phyloP scores from a whole-genome alignment of 2,113 vertebrate genomes.

The Ceyx margarethae region DNA sequence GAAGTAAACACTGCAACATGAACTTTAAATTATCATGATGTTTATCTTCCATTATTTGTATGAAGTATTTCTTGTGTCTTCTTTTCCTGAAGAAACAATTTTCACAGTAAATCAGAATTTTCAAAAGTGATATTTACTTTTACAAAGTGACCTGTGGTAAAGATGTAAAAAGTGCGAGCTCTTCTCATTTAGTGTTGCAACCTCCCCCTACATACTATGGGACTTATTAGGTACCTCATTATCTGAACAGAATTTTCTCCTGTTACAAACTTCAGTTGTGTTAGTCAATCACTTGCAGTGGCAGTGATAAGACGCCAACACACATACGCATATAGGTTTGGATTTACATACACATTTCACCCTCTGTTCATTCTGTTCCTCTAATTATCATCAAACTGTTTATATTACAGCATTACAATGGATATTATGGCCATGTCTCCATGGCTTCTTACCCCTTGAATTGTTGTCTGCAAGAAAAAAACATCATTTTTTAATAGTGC shows the following conservation, averaged over 20 bases:
- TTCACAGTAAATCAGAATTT: background rate
- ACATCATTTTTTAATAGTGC: background rate
- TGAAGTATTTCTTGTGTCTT: background rate
- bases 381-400: background rate
- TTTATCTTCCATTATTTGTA: constrained; percentile 13
- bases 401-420: fast-evolving
- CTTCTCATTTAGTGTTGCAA: background rate
- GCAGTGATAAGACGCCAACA: background rate
- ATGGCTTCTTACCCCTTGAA: background rate
- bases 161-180: background rate
- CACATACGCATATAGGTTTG: background rate
- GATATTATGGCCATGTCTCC: background rate
- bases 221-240: background rate
- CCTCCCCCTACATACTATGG: background rate
- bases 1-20: constrained; percentile 11
- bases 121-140: background rate
- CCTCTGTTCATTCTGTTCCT: background rate
- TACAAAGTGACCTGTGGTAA: background rate
- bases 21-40: background rate
- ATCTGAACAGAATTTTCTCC: background rate
- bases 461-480: background rate
- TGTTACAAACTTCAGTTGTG: background rate
- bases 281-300: background rate
- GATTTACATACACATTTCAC: background rate
- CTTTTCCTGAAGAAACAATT: background rate